These are phyloP conservation scores for Pachyramphus minor DNA, from an alignment of 2,113 vertebrate genomes.

Conservation along the genomic window DNA sequence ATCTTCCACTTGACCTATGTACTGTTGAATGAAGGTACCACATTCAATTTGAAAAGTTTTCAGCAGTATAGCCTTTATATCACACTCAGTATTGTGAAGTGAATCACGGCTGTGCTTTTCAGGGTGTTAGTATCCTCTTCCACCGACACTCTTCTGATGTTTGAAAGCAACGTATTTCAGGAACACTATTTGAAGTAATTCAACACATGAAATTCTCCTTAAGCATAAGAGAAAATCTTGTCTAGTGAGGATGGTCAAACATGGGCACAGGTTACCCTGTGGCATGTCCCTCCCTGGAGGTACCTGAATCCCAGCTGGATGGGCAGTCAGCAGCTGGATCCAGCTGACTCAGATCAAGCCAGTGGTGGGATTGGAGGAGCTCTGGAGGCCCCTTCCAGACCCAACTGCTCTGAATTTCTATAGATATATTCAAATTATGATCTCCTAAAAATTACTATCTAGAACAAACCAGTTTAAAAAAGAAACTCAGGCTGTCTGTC, in stretches of 20 bases:
- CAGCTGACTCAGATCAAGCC: rapidly evolving
- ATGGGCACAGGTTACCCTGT: background rate
- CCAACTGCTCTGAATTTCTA: rapidly evolving
- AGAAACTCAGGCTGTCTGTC: background rate
- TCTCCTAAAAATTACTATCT: background rate
- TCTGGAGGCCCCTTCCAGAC: background rate
- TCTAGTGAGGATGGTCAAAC: background rate
- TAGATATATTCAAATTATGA: background rate
- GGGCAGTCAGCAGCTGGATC: background rate
- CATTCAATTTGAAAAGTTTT: background rate
- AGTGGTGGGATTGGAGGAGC: background rate
- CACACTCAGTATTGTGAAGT: background rate
- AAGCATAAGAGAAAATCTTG: background rate
- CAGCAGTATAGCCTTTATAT: background rate
- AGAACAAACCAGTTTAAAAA: background rate
- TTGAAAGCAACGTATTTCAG: background rate
- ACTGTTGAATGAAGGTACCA: background rate
- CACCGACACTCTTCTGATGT: background rate
- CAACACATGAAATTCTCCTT: background rate
- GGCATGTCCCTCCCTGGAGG: background rate
- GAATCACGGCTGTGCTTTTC: background rate
- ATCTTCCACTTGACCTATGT: background rate
- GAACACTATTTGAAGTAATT: background rate
- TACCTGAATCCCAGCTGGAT: rapidly evolving
- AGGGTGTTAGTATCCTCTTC: background rate